A percentile compares a stretch with the other conserved stretches of the same genome.
Conservation (phyloP, 2,113 vertebrate species). For the Sporophila hypoxantha region DNA sequence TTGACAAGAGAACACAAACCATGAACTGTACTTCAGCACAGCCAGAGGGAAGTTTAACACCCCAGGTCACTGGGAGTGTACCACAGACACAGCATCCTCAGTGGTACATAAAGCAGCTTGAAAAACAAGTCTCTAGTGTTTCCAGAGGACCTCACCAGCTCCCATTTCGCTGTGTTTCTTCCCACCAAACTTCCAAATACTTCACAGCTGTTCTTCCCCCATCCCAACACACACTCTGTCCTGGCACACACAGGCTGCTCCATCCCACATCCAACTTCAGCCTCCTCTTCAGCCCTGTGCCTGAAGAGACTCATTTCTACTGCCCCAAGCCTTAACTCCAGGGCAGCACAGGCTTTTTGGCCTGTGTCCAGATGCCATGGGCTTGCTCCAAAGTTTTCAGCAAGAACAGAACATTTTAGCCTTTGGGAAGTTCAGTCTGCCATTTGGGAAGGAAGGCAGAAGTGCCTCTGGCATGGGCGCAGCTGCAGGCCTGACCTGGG, state of each 20-base stretch:
- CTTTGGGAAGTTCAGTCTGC: background rate
- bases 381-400: background rate
- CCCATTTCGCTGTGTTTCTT: background rate
- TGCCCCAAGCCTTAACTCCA: background rate
- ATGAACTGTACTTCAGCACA: background rate
- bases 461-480: background rate
- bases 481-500: background rate
- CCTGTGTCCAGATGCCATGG: background rate
- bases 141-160: background rate
- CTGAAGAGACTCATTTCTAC: background rate
- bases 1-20: background rate
- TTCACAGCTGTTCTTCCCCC: background rate
- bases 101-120: background rate
- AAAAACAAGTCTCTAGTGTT: background rate
- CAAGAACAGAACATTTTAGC: background rate
- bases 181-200: background rate
- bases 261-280: background rate
- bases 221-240: background rate
- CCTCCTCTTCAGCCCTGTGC: accelerated
- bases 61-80: background rate
- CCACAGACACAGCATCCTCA: background rate
- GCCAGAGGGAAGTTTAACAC: background rate
- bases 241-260: background rate
- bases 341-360: background rate
- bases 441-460: background rate